phyloP scores from a whole-genome alignment of 2,797 vertebrate genomes.

The Uromys caudimaculatus region DNA sequence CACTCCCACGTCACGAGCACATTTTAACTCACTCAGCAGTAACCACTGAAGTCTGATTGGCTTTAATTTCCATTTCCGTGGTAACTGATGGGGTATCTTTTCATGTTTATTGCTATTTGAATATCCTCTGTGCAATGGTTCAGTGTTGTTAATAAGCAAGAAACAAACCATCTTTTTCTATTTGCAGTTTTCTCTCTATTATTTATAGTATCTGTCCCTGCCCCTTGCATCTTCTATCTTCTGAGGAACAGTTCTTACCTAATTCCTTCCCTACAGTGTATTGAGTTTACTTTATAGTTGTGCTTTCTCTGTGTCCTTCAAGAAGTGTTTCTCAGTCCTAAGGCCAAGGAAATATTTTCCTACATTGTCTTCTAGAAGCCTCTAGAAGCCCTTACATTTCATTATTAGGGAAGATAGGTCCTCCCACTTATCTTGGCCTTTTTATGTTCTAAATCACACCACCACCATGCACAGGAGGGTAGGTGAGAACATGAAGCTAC shows the following conservation, averaged over 20 bases:
- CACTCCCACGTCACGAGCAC: not conserved
- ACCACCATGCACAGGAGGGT: not conserved
- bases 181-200: not conserved
- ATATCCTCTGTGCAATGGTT: not conserved
- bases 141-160: not conserved
- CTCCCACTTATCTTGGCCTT: not conserved
- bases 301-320: constrained; percentile 39
- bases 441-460: not conserved
- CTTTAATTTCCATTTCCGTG: not conserved
- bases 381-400: not conserved
- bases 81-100: not conserved
- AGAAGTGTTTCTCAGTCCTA: constrained; percentile 9
- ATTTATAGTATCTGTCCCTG: constrained; percentile 1
- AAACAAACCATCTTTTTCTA: not conserved
- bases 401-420: not conserved
- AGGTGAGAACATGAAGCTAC: not conserved
- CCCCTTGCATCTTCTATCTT: not conserved
- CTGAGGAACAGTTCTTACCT: not conserved
- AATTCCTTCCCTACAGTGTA: not conserved
- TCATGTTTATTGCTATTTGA: not conserved
- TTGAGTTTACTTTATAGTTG: not conserved
- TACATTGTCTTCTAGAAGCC: not conserved
- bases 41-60: not conserved
- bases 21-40: not conserved
- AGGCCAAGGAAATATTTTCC: not conserved